These are phyloP conservation scores for Drosophila baimaii DNA, from an alignment of 1,140 invertebrate species.

Conservation along the genomic window DNA sequence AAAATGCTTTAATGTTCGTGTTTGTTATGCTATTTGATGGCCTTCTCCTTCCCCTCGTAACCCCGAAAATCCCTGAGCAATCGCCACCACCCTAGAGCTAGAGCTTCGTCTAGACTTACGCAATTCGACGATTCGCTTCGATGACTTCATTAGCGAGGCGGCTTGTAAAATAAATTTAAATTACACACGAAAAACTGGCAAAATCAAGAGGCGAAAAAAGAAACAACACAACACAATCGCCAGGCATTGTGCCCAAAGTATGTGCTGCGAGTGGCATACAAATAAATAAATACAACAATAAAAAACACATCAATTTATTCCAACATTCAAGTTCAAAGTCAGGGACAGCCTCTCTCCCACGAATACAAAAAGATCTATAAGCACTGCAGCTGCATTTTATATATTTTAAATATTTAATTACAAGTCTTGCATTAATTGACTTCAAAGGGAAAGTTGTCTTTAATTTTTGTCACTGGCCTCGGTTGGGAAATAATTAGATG, in stretches of 20 bases:
- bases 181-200: constrained; percentile 45
- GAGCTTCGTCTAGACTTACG: constrained; percentile 44
- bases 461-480: neutral
- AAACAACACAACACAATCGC: constrained; percentile 30
- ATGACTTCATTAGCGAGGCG: constrained; percentile 51
- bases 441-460: constrained; percentile 27
- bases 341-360: constrained; percentile 46
- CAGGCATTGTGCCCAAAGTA: constrained; percentile 35
- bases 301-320: constrained; percentile 47
- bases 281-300: constrained; percentile 20
- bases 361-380: constrained; percentile 18
- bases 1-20: constrained; percentile 39
- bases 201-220: constrained; percentile 19
- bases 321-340: constrained; percentile 67
- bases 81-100: constrained; percentile 24
- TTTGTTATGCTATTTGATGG: constrained; percentile 42
- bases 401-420: constrained; percentile 25
- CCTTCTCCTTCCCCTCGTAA: constrained; percentile 36
- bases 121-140: constrained; percentile 46
- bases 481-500: neutral
- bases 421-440: neutral
- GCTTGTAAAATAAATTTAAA: constrained; percentile 61
- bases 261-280: constrained; percentile 26
- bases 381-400: constrained; percentile 3
- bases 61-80: constrained; percentile 19